These are phyloP conservation scores for Cyprinodon variegatus DNA, from an alignment of 2,113 vertebrate genomes.

Conservation along the genomic window DNA sequence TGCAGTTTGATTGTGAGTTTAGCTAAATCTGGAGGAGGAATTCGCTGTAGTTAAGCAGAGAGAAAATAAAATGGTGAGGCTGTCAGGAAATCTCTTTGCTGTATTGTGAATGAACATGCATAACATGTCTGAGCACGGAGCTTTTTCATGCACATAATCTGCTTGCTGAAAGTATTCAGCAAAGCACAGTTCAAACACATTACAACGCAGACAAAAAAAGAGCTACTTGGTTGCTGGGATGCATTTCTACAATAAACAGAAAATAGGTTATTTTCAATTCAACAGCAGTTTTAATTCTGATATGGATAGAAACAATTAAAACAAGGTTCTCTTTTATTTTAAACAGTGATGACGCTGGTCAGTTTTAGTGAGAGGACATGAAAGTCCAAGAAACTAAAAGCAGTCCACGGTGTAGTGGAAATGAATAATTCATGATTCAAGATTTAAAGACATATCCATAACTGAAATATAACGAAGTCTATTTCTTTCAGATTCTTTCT, in stretches of 20 bases:
- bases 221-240: constrained; percentile 2
- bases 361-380: neutral
- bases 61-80: neutral
- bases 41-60: constrained; percentile 5
- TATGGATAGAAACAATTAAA: constrained; percentile 18
- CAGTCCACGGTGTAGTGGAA: neutral
- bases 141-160: constrained; percentile 10
- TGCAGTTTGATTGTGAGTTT: constrained; percentile 3
- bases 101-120: constrained; percentile 10
- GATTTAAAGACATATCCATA: neutral
- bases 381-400: constrained; percentile 5
- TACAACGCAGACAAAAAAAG: constrained; percentile 5
- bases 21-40: constrained; percentile 24
- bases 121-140: constrained; percentile 1
- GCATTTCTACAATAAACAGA: constrained; percentile 10
- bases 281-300: constrained; percentile 22
- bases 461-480: neutral
- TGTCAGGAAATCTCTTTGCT: constrained; percentile 22
- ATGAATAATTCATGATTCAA: too few species aligned
- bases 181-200: constrained; percentile 7
- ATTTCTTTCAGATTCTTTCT: neutral
- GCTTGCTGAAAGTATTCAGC: neutral
- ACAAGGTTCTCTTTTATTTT: neutral
- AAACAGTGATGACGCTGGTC: neutral
- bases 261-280: constrained; percentile 2